Evolutionary conservation across 2,888 invertebrate genomes (phyloP).

Genomic region (Pterostichus madidus): DNA sequence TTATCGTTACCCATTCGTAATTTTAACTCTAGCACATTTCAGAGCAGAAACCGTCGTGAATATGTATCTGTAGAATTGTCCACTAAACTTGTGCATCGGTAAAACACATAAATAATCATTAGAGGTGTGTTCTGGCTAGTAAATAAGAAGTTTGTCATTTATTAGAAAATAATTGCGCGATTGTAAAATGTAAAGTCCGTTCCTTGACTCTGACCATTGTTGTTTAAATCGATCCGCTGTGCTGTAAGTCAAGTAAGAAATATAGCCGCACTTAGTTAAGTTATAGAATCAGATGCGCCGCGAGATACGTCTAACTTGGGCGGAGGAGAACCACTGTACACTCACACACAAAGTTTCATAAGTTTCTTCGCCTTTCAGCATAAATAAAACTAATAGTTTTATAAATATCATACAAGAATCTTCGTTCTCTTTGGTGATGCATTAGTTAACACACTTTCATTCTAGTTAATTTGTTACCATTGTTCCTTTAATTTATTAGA

Average conservation of each 20-base stretch:
- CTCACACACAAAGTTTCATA: conserved; percentile 4
- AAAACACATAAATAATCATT: conserved; percentile 8
- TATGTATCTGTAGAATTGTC: not conserved
- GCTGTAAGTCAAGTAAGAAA: conserved; percentile 47
- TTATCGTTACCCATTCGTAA: no score
- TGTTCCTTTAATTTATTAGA: no score
- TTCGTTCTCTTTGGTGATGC: no score
- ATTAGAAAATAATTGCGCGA: conserved; percentile 54
- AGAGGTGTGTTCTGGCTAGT: conserved; percentile 18
- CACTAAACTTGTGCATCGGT: not conserved
- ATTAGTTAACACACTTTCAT: no score
- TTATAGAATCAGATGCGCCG: conserved; percentile 54
- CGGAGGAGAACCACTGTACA: not conserved
- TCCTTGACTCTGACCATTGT: conserved; percentile 29
- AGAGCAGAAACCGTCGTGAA: no score
- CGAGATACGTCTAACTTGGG: conserved; percentile 25
- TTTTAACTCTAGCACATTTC: no score
- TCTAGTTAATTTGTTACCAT: no score
- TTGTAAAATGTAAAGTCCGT: conserved; percentile 41
- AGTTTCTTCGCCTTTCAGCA: not conserved
- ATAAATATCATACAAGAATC: no score
- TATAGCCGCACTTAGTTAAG: conserved; percentile 45
- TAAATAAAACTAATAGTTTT: no score
- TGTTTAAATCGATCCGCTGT: conserved; percentile 28
- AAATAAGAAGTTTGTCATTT: conserved; percentile 52